Conservation (phyloP, 2,888 invertebrate species). For the Dryobotodes eremita region DNA sequence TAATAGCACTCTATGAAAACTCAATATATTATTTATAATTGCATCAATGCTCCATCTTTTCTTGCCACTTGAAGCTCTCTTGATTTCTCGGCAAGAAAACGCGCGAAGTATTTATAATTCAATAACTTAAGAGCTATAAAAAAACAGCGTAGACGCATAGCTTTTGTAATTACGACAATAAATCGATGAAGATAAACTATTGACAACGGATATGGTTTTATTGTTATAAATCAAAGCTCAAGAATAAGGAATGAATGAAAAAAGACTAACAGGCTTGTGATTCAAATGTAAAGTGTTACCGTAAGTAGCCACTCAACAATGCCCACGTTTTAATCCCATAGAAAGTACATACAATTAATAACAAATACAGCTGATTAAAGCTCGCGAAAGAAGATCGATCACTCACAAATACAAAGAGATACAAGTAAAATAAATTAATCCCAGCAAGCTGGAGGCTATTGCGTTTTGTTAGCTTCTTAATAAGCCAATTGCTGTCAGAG, state of each 20-base stretch:
- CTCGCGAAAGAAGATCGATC: slow-evolving; percentile 74
- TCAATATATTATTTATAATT: slow-evolving; percentile 64
- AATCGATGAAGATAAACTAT: slow-evolving; percentile 35
- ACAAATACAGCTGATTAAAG: slow-evolving; percentile 55
- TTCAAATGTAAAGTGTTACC: slow-evolving; percentile 2
- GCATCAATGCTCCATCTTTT: slow-evolving; percentile 48
- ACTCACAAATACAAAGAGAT: slow-evolving; percentile 71
- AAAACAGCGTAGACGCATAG: slow-evolving; percentile 15
- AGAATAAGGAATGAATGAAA: neutral
- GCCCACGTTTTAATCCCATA: slow-evolving; percentile 41
- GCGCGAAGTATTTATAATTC: slow-evolving; percentile 33
- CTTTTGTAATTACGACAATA: slow-evolving; percentile 37
- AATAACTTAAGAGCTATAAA: slow-evolving; percentile 41
- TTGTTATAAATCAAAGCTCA: slow-evolving; percentile 17
- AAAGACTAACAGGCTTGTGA: slow-evolving; percentile 5
- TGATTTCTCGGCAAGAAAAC: slow-evolving; percentile 44
- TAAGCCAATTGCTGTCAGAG: slow-evolving; percentile 86
- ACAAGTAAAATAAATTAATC: slow-evolving; percentile 78
- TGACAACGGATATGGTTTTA: slow-evolving; percentile 26
- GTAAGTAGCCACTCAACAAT: neutral
- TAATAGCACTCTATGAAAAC: slow-evolving; percentile 50
- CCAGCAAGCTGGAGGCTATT: slow-evolving; percentile 74
- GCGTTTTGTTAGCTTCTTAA: slow-evolving; percentile 84
- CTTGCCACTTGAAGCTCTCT: slow-evolving; percentile 41
- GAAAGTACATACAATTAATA: slow-evolving; percentile 52